Evolutionary conservation across 2,888 invertebrate species (phyloP), one percentile per base, ranked within the genome.

Genomic region (Spodoptera exigua): DNA sequence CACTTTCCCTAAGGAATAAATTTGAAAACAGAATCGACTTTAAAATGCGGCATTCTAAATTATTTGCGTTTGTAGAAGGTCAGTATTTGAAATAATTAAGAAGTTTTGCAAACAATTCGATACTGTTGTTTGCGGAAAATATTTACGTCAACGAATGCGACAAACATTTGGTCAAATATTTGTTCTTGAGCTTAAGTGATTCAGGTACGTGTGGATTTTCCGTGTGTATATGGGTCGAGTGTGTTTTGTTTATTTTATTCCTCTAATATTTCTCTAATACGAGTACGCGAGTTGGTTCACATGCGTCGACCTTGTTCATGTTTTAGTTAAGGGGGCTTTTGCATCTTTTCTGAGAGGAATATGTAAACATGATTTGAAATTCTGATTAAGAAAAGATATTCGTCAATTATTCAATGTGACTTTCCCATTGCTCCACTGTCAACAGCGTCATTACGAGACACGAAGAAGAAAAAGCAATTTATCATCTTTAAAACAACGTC

Each of bases 11-110:
- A 74, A 76, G 73, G 83, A 85, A 90, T 90, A 89, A 90, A 91
- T 91, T 90, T 86, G 72, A 79, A 85, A 84, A 84, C 82, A 81
- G 82, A 81, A 82, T 83, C 70, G 80, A 78, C 82, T 81, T 76
- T 80, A 87, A 88, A 85, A 83, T 81, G 64, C 62, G 67, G 60
- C 69, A 76, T 76, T 81, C 79, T 82, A 84, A 85, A 89, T 87
- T 82, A 89, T 88, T 89, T 86, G 85, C 85, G 81, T 85, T 82
- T 78, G 70, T 61, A 21, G 14, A 66, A 69, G 69, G 56, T 61
- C 53, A 63, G 75, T 76, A 74, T 78, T 82, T 59, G 68, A 62
- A 51, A 74, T 81, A 82, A 82, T 83, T 83, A 82, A 79, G 76
- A 59, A 76, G 71, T 62, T 68, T 51, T 35, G 72, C 51, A 53